Evolutionary conservation across 2,113 vertebrate genomes (phyloP).

Genomic region (Neolamprologus variostigma): DNA sequence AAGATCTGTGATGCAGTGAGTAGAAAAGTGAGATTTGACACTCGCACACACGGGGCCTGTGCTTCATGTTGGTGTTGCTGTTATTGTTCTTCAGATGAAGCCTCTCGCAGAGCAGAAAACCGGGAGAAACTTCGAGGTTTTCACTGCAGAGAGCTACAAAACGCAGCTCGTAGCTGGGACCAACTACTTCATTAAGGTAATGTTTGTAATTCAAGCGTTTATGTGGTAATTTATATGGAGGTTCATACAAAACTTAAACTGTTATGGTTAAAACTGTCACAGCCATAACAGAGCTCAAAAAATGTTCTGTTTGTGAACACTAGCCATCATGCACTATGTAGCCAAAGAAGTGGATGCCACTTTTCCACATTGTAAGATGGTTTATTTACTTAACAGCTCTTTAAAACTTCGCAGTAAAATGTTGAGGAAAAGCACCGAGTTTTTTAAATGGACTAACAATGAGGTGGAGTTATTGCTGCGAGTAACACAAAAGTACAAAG

Average conservation of each 20-base stretch:
- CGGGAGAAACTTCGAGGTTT: constrained; percentile 16
- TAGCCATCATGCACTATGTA: not conserved
- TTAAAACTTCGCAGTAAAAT: too few species aligned
- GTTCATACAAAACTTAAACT: not conserved
- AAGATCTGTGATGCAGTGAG: constrained; percentile 61
- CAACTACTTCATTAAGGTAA: constrained; percentile 82
- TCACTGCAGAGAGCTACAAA: constrained; percentile 54
- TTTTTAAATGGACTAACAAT: too few species aligned
- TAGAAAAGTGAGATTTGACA: not conserved
- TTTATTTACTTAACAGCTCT: not conserved
- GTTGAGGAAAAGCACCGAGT: too few species aligned
- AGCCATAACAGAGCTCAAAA: not conserved
- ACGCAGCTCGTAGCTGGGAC: constrained; percentile 72
- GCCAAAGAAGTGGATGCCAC: not conserved
- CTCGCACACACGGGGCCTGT: not conserved
- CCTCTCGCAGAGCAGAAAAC: constrained; percentile 41
- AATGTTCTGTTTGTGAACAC: not conserved
- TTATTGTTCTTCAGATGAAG: constrained; percentile 45
- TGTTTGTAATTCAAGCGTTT: not conserved
- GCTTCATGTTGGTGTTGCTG: not conserved
- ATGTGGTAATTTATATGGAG: not conserved
- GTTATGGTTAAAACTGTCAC: not conserved
- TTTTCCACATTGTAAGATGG: not conserved
- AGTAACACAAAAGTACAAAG: too few species aligned
- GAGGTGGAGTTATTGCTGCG: too few species aligned